phyloP scores from a whole-genome alignment of 2,113 vertebrate species.

The Riparia riparia region DNA sequence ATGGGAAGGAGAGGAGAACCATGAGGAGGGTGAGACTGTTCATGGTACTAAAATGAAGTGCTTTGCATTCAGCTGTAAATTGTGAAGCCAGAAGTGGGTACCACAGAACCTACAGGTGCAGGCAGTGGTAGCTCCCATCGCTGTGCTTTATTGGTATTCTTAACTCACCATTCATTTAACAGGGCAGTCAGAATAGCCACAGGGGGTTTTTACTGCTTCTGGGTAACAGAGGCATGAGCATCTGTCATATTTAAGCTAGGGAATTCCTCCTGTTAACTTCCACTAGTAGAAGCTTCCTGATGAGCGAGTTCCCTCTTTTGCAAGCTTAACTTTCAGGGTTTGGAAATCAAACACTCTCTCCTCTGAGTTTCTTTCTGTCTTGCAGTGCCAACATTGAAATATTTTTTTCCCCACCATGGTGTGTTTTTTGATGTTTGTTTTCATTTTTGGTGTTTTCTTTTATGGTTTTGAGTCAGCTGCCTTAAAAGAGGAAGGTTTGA shows the following conservation, averaged over 20 bases:
- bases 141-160: background rate
- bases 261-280: slow-evolving; percentile 19
- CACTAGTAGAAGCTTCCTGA: background rate
- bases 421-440: slow-evolving; percentile 58
- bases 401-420: background rate
- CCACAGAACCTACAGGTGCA: background rate
- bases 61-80: background rate
- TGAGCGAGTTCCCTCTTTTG: background rate
- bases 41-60: background rate
- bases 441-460: slow-evolving; percentile 60
- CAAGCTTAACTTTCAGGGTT: background rate
- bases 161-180: background rate
- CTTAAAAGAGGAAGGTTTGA: slow-evolving; percentile 48
- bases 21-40: background rate
- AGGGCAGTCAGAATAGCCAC: background rate
- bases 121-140: fast-evolving
- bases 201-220: slow-evolving; percentile 6
- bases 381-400: background rate
- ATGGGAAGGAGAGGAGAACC: background rate
- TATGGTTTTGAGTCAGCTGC: slow-evolving; percentile 50
- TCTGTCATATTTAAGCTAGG: slow-evolving; percentile 1
- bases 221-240: slow-evolving; percentile 14
- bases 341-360: background rate
- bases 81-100: background rate
- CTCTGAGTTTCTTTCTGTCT: background rate